Evolutionary conservation across 2,113 vertebrate genomes (phyloP), one percentile per base, ranked within the genome.

Genomic region (Strix aluco): DNA sequence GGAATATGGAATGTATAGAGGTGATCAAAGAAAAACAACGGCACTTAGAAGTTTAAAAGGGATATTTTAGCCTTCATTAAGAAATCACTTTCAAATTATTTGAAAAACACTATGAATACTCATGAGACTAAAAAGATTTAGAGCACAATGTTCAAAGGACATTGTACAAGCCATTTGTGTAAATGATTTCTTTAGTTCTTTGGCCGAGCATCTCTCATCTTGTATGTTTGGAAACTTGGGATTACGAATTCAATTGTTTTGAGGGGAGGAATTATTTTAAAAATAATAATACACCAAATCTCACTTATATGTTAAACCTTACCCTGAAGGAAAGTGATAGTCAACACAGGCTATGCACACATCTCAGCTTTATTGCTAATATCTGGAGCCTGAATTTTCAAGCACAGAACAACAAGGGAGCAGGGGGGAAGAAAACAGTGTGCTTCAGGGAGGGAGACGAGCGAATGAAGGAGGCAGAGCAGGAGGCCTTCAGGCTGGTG

Each of bases 21-120:
- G 93, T 95, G 94, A 97, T 96, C 86, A 93, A 96, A 94, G 95
- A 34, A 81, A 83, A 93, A 96, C 92, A 96, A 90, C 61, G 3
- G 81, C 93, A 95, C 94, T 92, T 75, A 32, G 93, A 97, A 96
- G 95, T 96, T 95, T 96, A 88, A 96, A 96, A 86, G 91, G 85
- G 92, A 55, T 92, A 63, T 95, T 94, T 74, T 93, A 95, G 94
- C 95, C 95, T 94, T 96, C 88, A 92, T 96, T 93, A 96, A 74
- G 93, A 94, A 96, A 92, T 86, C 0, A 0, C 80, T 94, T 96
- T 92, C 82, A 94, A 86, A 93, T 96, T 67, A 78, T 92, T 92
- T 94, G 94, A 91, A 93, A 92, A 92, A 79, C 80, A 67, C 82
- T 88, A 94, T 86, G 96, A 96, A 97, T 93, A 96, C 96, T 93